A percentile compares a stretch with the other conserved stretches of the same genome.
phyloP scores from a whole-genome alignment of 2,113 vertebrate species.

The Perca schrenkii region DNA sequence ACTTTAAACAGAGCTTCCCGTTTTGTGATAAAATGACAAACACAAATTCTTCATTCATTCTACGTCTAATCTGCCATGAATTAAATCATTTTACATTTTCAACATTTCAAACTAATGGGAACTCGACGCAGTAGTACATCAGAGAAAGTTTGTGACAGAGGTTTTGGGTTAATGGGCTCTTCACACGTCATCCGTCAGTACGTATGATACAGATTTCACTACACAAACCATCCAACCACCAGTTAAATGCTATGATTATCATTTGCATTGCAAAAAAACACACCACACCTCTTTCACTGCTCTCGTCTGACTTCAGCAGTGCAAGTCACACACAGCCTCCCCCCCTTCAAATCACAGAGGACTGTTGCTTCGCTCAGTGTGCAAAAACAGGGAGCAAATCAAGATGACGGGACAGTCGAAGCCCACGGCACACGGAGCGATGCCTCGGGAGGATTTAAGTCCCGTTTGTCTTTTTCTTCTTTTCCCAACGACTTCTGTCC shows the following conservation, averaged over 20 bases:
- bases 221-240: slow-evolving; percentile 13
- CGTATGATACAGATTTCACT: not conserved
- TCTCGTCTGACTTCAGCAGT: slow-evolving; percentile 49
- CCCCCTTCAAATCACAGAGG: slow-evolving; percentile 41
- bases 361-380: slow-evolving; percentile 70
- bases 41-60: slow-evolving; percentile 1
- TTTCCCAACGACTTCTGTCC: not conserved
- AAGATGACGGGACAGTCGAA: slow-evolving; percentile 49
- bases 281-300: slow-evolving; percentile 24
- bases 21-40: slow-evolving; percentile 11
- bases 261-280: slow-evolving; percentile 76
- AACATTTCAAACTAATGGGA: slow-evolving; percentile 28
- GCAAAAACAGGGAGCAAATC: slow-evolving; percentile 71
- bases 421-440: slow-evolving; percentile 16
- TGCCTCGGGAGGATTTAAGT: not conserved
- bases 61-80: slow-evolving; percentile 52
- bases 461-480: too few relatives aligned
- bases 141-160: slow-evolving; percentile 3
- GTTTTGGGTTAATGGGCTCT: slow-evolving; percentile 28
- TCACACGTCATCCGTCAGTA: not conserved
- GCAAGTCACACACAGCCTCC: slow-evolving; percentile 35
- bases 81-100: slow-evolving; percentile 41
- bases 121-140: not conserved
- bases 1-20: slow-evolving; percentile 45
- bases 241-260: slow-evolving; percentile 80